Conservation (phyloP, 2,113 vertebrate genomes). For the Spermophilus dauricus region DNA sequence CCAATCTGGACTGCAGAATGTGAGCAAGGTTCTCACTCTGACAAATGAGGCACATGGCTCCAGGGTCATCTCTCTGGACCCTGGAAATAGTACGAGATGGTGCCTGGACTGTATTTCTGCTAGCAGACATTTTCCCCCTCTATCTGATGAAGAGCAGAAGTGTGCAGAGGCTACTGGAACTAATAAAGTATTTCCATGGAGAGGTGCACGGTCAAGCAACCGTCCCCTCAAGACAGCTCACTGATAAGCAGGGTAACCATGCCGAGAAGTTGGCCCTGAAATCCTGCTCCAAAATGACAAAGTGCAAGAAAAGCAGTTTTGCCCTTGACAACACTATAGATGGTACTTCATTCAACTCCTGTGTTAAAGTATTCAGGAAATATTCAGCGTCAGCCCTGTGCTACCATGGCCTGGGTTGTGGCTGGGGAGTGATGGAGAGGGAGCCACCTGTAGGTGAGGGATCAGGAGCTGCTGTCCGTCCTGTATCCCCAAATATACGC, state of each 20-base stretch:
- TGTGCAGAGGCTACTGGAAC: background rate
- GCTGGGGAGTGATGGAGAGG: background rate
- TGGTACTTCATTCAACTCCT: too few species aligned
- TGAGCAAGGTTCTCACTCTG: background rate
- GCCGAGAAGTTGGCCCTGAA: background rate
- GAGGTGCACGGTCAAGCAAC: accelerated
- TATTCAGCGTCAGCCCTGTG: background rate
- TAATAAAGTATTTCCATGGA: accelerated
- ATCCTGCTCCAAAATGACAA: background rate
- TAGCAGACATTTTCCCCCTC: background rate
- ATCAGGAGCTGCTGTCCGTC: too few species aligned
- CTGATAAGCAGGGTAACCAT: background rate
- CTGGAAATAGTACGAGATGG: background rate
- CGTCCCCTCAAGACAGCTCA: background rate
- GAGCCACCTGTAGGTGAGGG: too few species aligned
- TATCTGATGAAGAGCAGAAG: background rate
- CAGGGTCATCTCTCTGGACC: background rate
- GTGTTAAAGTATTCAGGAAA: too few species aligned
- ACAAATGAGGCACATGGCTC: too few species aligned
- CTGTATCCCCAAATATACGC: background rate
- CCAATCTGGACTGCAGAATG: background rate
- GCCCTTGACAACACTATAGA: too few species aligned
- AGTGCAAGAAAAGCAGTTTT: background rate
- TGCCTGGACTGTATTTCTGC: background rate
- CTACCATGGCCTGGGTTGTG: background rate